A percentile compares a stretch with the other conserved stretches of the same genome.
phyloP scores from a whole-genome alignment of 2,888 invertebrate genomes.

The Agrochola lychnidis region DNA sequence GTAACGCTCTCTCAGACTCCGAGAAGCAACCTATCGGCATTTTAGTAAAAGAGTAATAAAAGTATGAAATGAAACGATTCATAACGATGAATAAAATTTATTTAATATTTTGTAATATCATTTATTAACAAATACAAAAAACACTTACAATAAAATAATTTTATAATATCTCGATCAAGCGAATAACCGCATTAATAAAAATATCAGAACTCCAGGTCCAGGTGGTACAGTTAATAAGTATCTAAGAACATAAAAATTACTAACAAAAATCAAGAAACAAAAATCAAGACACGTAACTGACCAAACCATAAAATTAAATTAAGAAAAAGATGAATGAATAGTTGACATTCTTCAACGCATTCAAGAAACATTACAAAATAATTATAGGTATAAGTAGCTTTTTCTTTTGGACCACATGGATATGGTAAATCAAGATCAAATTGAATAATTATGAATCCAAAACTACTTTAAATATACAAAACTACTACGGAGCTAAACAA shows the following conservation, averaged over 20 bases:
- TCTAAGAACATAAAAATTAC: not conserved
- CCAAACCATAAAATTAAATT: not conserved
- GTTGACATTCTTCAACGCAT: not conserved
- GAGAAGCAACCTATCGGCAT: not conserved
- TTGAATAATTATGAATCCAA: not conserved
- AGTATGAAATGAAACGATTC: constrained; percentile 29
- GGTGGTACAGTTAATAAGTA: not conserved
- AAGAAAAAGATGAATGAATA: not conserved
- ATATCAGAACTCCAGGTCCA: not conserved
- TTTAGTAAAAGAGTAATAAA: not conserved
- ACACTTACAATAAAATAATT: constrained; percentile 47
- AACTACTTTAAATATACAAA: not conserved
- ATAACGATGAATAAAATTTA: constrained; percentile 33
- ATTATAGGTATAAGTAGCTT: not conserved
- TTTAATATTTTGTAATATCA: constrained; percentile 35
- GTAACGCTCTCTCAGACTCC: not conserved
- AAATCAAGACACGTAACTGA: not conserved
- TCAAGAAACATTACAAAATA: not conserved
- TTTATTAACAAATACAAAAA: constrained; percentile 28
- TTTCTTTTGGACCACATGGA: not conserved
- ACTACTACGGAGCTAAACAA: not conserved
- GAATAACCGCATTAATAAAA: constrained; percentile 35
- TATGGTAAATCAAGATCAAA: not conserved
- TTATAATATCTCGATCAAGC: constrained; percentile 23
- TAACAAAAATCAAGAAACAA: not conserved